Evolutionary conservation across 2,113 vertebrate species (phyloP).

Genomic region (Percina caprodes): DNA sequence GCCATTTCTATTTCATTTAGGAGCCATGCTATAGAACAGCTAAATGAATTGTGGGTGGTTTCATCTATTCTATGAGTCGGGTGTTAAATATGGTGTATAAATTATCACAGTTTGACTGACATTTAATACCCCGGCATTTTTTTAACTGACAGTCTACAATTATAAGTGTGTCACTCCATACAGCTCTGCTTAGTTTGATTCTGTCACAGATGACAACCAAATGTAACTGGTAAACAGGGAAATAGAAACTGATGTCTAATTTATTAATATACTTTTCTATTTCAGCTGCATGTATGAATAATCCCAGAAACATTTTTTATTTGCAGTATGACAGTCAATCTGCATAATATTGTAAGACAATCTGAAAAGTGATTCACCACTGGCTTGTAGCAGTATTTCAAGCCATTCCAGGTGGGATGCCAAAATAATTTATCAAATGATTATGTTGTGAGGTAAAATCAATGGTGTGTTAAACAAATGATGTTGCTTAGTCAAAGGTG

Average conservation of each 20-base stretch:
- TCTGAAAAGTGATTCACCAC: not conserved
- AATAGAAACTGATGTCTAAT: constrained; percentile 19
- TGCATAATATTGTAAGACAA: not conserved
- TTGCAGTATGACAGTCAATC: not conserved
- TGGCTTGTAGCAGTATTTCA: constrained; percentile 24
- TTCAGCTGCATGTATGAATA: not conserved
- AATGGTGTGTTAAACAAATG: constrained; percentile 71
- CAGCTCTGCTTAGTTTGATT: constrained; percentile 15
- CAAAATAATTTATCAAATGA: constrained; percentile 68
- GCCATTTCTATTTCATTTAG: constrained; percentile 64
- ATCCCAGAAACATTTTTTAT: constrained; percentile 23
- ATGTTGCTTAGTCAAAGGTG: constrained; percentile 60
- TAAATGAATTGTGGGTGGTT: constrained; percentile 65
- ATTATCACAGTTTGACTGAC: constrained; percentile 69
- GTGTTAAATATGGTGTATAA: constrained; percentile 43
- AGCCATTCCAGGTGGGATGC: constrained; percentile 39
- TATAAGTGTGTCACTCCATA: constrained; percentile 30
- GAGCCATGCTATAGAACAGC: constrained; percentile 45
- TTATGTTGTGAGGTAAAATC: constrained; percentile 70
- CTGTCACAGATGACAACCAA: constrained; percentile 29
- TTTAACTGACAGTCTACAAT: constrained; percentile 58
- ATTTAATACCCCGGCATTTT: constrained; percentile 63
- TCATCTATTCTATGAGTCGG: constrained; percentile 33
- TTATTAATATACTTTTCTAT: constrained; percentile 14
- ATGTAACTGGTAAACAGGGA: constrained; percentile 14